Percentiles rank a stretch among this genome's conserved stretches.
These are phyloP conservation scores for Hylaea fasciaria DNA, from an alignment of 2,888 invertebrate genomes.

Conservation along the genomic window DNA sequence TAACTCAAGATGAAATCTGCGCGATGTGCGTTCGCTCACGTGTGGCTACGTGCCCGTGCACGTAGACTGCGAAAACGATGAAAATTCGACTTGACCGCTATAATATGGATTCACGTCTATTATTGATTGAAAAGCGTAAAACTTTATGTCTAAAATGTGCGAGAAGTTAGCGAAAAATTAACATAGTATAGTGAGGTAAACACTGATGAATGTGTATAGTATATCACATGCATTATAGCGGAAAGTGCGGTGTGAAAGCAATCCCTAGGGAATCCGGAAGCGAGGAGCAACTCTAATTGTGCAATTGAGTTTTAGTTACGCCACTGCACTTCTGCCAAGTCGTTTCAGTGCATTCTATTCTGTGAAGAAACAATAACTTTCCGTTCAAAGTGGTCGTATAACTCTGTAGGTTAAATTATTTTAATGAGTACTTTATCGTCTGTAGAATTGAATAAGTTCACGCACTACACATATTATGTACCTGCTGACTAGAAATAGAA, in stretches of 20 bases:
- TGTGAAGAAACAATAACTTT: constrained; percentile 5
- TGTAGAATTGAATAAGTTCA: background rate
- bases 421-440: background rate
- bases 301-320: constrained; percentile 74
- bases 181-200: constrained; percentile 26
- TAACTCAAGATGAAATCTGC: constrained; percentile 58
- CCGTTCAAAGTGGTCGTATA: background rate
- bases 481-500: background rate
- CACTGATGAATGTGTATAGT: constrained; percentile 40
- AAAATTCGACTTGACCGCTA: constrained; percentile 44
- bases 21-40: constrained; percentile 16
- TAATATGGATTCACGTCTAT: constrained; percentile 30
- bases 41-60: constrained; percentile 50
- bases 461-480: background rate
- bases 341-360: background rate
- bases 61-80: constrained; percentile 52
- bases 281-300: constrained; percentile 70
- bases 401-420: background rate
- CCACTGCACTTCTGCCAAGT: constrained; percentile 24
- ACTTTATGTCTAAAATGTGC: constrained; percentile 46
- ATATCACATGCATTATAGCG: constrained; percentile 32
- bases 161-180: constrained; percentile 23
- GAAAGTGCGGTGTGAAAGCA: constrained; percentile 54
- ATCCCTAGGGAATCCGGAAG: constrained; percentile 80
- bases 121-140: constrained; percentile 47